A percentile compares a stretch with the other conserved stretches of the same genome.
These are phyloP conservation scores for Caligus rogercresseyi DNA, from an alignment of 1,140 invertebrate species.

Conservation along the genomic window DNA sequence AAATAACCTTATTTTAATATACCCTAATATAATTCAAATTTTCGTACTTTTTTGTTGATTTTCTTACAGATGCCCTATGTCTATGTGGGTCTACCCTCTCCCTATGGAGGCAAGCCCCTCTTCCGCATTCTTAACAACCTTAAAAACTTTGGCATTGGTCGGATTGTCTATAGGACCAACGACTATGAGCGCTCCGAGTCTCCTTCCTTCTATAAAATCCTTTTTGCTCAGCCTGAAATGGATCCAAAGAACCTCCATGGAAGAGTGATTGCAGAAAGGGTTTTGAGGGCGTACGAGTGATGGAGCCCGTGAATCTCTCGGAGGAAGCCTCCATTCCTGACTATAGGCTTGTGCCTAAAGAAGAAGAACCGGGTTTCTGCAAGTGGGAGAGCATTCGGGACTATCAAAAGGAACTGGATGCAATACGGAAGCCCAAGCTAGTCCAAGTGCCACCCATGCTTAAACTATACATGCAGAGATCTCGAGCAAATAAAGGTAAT, in stretches of 20 bases:
- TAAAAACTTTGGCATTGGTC: constrained; percentile 4
- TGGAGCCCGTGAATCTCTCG: neutral
- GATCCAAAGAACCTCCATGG: neutral
- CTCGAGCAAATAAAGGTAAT: too few species aligned
- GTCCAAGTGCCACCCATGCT: constrained; percentile 4
- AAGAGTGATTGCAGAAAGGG: constrained; percentile 6
- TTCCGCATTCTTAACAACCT: neutral
- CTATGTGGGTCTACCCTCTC: neutral
- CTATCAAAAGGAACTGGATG: neutral
- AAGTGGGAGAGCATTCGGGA: neutral
- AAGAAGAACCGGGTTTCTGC: constrained; percentile 1
- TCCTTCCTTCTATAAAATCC: neutral
- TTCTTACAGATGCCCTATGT: constrained; percentile 3
- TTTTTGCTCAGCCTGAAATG: constrained; percentile 13
- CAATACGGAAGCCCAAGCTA: neutral
- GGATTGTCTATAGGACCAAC: neutral
- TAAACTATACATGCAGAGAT: neutral
- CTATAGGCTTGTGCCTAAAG: constrained; percentile 11
- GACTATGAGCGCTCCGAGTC: neutral
- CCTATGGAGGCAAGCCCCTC: neutral
- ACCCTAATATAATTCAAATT: neutral
- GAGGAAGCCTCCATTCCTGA: constrained; percentile 1
- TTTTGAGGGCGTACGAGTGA: neutral
- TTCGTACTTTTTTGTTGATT: neutral
- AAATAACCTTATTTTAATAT: too few species aligned